phyloP scores from a whole-genome alignment of 2,888 invertebrate species.

The Pristionchus fissidentatus region DNA sequence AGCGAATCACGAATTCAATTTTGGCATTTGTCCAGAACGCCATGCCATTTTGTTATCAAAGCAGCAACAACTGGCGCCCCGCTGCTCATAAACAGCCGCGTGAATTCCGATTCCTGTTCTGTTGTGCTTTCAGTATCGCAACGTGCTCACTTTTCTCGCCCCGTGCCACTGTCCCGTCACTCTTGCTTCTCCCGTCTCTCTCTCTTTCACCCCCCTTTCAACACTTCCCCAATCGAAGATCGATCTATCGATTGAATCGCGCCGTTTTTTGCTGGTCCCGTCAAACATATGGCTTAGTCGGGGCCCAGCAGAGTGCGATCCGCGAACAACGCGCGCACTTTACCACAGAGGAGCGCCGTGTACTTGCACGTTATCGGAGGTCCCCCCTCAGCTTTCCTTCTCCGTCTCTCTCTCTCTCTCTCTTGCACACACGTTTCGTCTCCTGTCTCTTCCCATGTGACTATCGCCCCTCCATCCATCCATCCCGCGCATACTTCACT shows the following conservation, averaged over 20 bases:
- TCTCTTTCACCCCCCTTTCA: slow-evolving; percentile 32
- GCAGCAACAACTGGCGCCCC: too few relatives aligned
- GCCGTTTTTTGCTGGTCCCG: not conserved
- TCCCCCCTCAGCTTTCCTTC: not conserved
- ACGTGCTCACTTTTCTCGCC: not conserved
- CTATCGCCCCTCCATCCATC: slow-evolving; percentile 14
- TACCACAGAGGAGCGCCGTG: not conserved
- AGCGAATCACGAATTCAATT: too few relatives aligned
- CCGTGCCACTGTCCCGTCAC: slow-evolving; percentile 23
- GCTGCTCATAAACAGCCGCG: too few relatives aligned
- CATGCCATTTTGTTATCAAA: too few relatives aligned
- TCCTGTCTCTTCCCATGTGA: slow-evolving; percentile 17
- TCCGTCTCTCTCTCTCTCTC: slow-evolving; percentile 38
- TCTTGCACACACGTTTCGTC: slow-evolving; percentile 34
- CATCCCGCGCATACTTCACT: slow-evolving; percentile 6
- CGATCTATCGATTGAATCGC: slow-evolving; percentile 5
- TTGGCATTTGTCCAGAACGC: too few relatives aligned
- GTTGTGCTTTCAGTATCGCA: slow-evolving; percentile 5
- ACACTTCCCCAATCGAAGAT: not conserved
- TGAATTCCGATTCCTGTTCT: slow-evolving; percentile 31
- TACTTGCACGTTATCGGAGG: slow-evolving; percentile 21
- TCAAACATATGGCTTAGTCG: not conserved
- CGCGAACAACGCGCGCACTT: slow-evolving; percentile 1
- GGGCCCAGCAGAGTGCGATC: not conserved
- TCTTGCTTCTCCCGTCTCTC: not conserved